Percentiles rank a stretch among this genome's conserved stretches.
These are phyloP conservation scores for Drosophila ercepeae DNA, from an alignment of 1,140 invertebrate species.

Conservation along the genomic window DNA sequence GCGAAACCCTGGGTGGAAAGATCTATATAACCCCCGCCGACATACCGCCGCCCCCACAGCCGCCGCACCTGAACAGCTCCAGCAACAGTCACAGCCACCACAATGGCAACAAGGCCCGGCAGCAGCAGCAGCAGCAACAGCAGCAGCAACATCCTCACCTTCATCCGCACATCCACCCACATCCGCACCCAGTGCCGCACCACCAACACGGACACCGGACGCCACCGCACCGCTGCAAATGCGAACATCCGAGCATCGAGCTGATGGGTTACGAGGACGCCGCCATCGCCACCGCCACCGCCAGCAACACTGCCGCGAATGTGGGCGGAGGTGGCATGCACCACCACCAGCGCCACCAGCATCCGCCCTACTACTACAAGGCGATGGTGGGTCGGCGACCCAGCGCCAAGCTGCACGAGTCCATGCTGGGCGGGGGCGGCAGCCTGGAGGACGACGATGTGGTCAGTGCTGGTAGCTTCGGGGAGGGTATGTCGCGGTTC, in stretches of 20 bases:
- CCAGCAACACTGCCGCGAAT: slow-evolving; percentile 45
- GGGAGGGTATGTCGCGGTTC: slow-evolving; percentile 59
- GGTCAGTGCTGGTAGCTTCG: slow-evolving; percentile 65
- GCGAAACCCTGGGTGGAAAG: slow-evolving; percentile 50
- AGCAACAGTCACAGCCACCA: slow-evolving; percentile 40
- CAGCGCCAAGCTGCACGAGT: slow-evolving; percentile 67
- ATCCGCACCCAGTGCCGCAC: slow-evolving; percentile 44
- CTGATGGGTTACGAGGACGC: slow-evolving; percentile 67
- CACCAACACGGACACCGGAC: slow-evolving; percentile 63
- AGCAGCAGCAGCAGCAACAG: slow-evolving; percentile 26
- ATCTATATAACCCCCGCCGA: slow-evolving; percentile 80
- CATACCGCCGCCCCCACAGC: slow-evolving; percentile 74
- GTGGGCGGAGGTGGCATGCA: slow-evolving; percentile 17
- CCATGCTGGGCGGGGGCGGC: slow-evolving; percentile 67
- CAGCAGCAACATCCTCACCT: slow-evolving; percentile 28
- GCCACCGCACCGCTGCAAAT: slow-evolving; percentile 74
- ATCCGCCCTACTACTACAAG: slow-evolving; percentile 73
- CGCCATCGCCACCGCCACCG: slow-evolving; percentile 41
- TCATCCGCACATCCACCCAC: slow-evolving; percentile 36
- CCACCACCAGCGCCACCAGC: slow-evolving; percentile 59
- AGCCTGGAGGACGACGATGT: slow-evolving; percentile 68
- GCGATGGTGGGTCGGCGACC: slow-evolving; percentile 43
- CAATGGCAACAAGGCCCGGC: slow-evolving; percentile 38
- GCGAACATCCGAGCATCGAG: slow-evolving; percentile 73
- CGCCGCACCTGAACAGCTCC: slow-evolving; percentile 36